phyloP scores from a whole-genome alignment of 2,113 vertebrate genomes.

The Neodontobutis hainanensis region DNA sequence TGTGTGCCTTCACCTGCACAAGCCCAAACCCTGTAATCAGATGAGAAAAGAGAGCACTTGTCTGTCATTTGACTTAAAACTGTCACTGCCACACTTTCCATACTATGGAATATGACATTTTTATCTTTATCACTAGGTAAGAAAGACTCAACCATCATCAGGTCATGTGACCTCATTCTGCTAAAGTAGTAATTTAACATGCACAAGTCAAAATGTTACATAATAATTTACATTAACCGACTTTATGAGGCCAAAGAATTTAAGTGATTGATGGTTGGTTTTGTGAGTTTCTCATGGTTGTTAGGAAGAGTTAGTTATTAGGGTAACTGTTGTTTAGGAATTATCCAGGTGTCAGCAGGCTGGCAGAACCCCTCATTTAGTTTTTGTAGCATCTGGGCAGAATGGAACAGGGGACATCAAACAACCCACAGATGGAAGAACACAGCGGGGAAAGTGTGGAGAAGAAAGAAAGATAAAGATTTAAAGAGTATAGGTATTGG shows the following conservation, averaged over 20 bases:
- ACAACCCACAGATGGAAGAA: conserved; percentile 53
- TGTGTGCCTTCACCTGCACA: conserved; percentile 41
- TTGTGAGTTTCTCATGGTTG: conserved; percentile 47
- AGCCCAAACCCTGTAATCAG: conserved; percentile 52
- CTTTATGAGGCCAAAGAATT: conserved; percentile 21
- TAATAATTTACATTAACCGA: conserved; percentile 11
- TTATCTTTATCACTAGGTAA: background rate
- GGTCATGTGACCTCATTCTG: background rate
- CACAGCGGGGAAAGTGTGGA: conserved; percentile 16
- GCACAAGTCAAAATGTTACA: conserved; percentile 9
- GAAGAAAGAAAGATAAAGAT: background rate
- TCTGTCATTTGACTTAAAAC: conserved; percentile 25
- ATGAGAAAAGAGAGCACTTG: conserved; percentile 46
- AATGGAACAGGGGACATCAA: conserved; percentile 60
- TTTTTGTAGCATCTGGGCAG: conserved; percentile 58
- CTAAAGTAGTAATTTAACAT: background rate
- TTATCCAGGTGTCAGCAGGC: conserved; percentile 64
- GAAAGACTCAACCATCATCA: background rate
- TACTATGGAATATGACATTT: background rate
- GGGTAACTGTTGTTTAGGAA: conserved; percentile 59
- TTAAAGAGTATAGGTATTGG: conserved; percentile 9
- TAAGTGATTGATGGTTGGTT: conserved; percentile 42
- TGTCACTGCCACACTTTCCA: conserved; percentile 35
- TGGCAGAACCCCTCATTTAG: conserved; percentile 65
- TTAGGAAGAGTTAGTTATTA: conserved; percentile 48